Base-by-base conservation (phyloP, 2,113 vertebrate genomes). In the Cyanoliseus patagonus region DNA sequence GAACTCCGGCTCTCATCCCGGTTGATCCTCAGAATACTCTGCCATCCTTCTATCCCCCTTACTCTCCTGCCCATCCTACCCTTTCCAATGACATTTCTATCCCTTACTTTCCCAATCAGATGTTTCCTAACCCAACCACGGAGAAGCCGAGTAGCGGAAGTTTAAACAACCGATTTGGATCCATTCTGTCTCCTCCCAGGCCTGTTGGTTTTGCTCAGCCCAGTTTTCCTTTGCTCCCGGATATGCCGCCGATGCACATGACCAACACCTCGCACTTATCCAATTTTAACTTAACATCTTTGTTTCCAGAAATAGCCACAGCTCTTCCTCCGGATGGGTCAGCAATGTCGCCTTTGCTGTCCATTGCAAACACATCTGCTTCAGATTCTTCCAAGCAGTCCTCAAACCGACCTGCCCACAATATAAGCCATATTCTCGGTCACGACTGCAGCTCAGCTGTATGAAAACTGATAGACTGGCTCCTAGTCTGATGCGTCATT, bases 351-450 rank as follows among this genome's bases (percentile, higher is more conserved):
- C 99, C 99, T 59, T 98, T 99, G 97, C 98, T 99, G 94, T 99
- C 99, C 27, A 98, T 99, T 86, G 97, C 99, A 72, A 99, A 99
- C 98, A 98, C 99, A 10, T 98, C 99, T n/a, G 98, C 98, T 44
- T 98, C 99, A 9, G 99, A 99, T 95, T 98, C 99, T 39, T 98
- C 98, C 91, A 99, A 99, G 95, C 99, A 99, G 97, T 98, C 99
- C 69, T 98, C 98, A 33, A 99, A 99, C 94, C 98, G 99, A 52
- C 99, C 99, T 22, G 99, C 99, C 86, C 99, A 99, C 97, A 99
- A 99, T 97, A 99, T 99, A 98, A 99, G 99, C 98, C 99, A 99
- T 98, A 99, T 99, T 88, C 97, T 99, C 88, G 99, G 99, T 91
- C 99, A 99, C 1, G 99, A 99, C 91, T 99, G 99, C 96, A 99